Conservation (phyloP, 2,888 invertebrate species). For the Tetheella fluctuosa region DNA sequence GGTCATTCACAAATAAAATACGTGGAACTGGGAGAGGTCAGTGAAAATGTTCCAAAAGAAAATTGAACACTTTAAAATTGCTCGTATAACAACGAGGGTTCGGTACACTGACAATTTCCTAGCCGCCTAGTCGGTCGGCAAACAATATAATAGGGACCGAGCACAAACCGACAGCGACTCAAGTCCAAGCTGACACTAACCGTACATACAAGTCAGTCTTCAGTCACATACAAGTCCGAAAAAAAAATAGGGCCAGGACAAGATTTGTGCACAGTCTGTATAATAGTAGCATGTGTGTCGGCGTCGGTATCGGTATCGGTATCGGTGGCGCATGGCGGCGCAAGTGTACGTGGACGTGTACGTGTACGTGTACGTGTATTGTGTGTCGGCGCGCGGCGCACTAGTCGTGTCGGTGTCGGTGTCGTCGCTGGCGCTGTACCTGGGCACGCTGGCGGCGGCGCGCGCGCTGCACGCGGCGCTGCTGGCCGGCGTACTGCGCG, state of each 20-base stretch:
- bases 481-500: slow-evolving; percentile 86
- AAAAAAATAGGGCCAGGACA: background rate
- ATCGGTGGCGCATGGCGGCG: background rate
- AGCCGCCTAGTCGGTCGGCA: background rate
- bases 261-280: background rate
- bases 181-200: background rate
- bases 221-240: too few relatives aligned
- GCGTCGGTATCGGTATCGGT: too few relatives aligned
- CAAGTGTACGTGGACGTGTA: slow-evolving; percentile 12
- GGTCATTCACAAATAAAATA: background rate
- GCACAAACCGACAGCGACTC: background rate
- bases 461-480: slow-evolving; percentile 86
- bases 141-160: background rate
- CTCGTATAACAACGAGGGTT: background rate
- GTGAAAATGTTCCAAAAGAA: background rate
- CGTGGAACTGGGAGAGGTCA: background rate
- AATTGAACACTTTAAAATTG: background rate
- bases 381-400: slow-evolving; percentile 46
- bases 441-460: slow-evolving; percentile 86
- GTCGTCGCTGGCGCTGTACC: slow-evolving; percentile 87
- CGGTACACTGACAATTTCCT: background rate
- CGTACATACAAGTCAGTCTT: too few relatives aligned
- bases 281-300: background rate
- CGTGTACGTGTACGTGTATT: slow-evolving; percentile 14
- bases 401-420: slow-evolving; percentile 87